Conservation (phyloP, 2,888 invertebrate species). For the Athalia circularis region DNA sequence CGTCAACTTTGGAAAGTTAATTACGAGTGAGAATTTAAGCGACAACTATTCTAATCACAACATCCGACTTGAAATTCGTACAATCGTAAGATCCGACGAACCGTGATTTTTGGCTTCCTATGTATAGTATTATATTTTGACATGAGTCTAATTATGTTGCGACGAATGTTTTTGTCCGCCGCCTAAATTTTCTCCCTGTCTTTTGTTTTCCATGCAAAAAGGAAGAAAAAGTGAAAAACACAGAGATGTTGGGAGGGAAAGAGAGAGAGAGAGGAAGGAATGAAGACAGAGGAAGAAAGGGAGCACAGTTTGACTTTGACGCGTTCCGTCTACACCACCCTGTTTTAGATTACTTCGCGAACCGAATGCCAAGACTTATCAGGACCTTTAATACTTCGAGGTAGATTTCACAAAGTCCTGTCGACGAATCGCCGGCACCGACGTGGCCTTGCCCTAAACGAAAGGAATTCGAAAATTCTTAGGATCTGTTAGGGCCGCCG, state of each 20-base stretch:
- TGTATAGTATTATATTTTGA: not conserved
- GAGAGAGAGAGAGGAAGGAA: too few relatives aligned
- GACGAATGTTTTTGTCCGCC: not conserved
- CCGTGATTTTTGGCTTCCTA: not conserved
- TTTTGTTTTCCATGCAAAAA: not conserved
- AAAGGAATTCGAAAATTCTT: not conserved
- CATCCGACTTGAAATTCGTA: not conserved
- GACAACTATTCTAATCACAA: too few relatives aligned
- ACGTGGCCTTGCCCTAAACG: not conserved
- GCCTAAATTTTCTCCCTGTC: not conserved
- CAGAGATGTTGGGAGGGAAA: too few relatives aligned
- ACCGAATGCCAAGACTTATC: slow-evolving; percentile 26
- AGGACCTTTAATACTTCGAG: slow-evolving; percentile 28
- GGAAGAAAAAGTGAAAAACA: not conserved
- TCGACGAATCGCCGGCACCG: not conserved
- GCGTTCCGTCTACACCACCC: not conserved
- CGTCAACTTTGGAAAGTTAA: too few relatives aligned
- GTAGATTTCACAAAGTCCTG: slow-evolving; percentile 8
- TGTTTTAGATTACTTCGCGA: slow-evolving; percentile 20
- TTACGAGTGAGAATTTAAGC: too few relatives aligned
- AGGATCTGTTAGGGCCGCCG: not conserved
- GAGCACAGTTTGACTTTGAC: slow-evolving; percentile 20
- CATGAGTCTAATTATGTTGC: not conserved
- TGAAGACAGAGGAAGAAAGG: not conserved
- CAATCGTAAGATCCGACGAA: slow-evolving; percentile 5